A percentile compares a stretch with the other conserved stretches of the same genome.
These are phyloP conservation scores for Hydrocynus forskahlii DNA, from an alignment of 2,797 vertebrate species.

Conservation along the genomic window DNA sequence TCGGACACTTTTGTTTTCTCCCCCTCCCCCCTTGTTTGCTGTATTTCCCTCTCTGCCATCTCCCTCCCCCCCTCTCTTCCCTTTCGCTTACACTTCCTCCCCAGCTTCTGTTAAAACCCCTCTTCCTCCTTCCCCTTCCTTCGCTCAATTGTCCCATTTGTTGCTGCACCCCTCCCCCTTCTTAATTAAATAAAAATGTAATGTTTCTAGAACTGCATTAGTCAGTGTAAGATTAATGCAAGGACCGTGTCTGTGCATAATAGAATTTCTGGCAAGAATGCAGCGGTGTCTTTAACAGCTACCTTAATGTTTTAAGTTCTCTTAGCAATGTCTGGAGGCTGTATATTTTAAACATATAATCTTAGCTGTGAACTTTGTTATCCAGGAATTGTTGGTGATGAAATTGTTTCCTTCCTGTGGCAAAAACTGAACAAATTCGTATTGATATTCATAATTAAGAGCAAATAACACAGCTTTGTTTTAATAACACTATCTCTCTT, in stretches of 20 bases:
- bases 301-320: neutral
- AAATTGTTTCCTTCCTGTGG: neutral
- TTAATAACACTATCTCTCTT: neutral
- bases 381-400: neutral
- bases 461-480: neutral
- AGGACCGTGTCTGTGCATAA: neutral
- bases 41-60: slow-evolving; percentile 26
- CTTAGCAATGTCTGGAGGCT: neutral
- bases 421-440: neutral
- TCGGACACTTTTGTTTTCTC: neutral
- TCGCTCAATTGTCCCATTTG: neutral
- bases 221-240: neutral
- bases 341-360: neutral
- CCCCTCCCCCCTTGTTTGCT: neutral
- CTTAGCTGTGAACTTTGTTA: neutral
- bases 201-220: neutral
- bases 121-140: slow-evolving; percentile 31
- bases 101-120: slow-evolving; percentile 5
- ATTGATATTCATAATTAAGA: neutral
- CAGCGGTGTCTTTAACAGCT: neutral
- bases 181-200: neutral
- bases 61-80: slow-evolving; percentile 36
- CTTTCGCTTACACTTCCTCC: slow-evolving; percentile 20
- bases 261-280: neutral
- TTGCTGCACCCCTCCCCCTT: neutral